Evolutionary conservation across 2,797 vertebrate genomes (phyloP), one percentile per base, ranked within the genome.

Genomic region (Enteromius paludinosus): DNA sequence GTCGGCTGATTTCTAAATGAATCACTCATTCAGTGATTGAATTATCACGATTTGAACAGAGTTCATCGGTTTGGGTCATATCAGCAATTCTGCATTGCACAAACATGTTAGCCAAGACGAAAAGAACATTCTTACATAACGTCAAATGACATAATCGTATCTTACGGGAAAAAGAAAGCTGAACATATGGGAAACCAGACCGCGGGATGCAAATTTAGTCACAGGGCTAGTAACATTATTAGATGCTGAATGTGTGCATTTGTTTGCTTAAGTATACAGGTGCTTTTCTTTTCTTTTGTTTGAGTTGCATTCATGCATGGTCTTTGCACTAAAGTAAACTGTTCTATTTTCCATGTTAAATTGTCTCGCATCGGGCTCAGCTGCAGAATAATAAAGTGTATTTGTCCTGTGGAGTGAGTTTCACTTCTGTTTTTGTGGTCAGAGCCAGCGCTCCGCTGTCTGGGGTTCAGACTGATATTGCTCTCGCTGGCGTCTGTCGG

Each of bases 71-170:
- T 41, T 68, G 64, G 35, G 47, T 56, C 17, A 30, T 3, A 43
- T 30, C 30, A 64, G 56, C 28, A 10, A 23, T 41, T 59, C 14
- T 35, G 9, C 15, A 61, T 59, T 69, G 23, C 72, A 68, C 73
- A 41, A 18, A 76, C 61, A 23, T 6, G 20, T 56, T 45, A 64
- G 45, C 45, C 49, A n/a, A 82, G 35, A 72, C 8, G 1, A 56
- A 54, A 74, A 69, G 62, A 59, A 77, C 62, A 83, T 77, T 70
- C 49, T 83, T 83, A 47, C 73, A 25, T 77, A 76, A 76, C 18
- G 35, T 76, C 9, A 18, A 75, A 45, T 68, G 62, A 69, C 47
- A 45, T 43, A 33, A 75, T 68, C 12, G 0, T 20, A 30, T 61
- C 62, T 66, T 59, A 69, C 65, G 3, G 64, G 43, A n/a, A 59